These are phyloP conservation scores for Epizoanthus illoricatus DNA, from an alignment of 92 coral and sea anemone species.

Conservation along the genomic window DNA sequence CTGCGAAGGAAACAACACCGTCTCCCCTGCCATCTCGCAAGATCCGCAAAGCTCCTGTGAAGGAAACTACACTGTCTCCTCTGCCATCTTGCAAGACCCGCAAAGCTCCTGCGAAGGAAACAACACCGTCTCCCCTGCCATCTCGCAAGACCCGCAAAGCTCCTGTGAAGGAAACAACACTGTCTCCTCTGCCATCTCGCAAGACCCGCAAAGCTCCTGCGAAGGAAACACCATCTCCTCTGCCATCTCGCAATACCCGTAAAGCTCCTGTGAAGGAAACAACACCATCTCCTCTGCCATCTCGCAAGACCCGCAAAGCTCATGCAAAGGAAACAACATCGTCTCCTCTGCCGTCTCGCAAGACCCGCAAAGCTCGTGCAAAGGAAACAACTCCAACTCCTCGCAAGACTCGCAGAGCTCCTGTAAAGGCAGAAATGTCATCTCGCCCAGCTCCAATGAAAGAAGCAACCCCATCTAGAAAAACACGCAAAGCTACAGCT, in stretches of 20 bases:
- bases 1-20: not conserved
- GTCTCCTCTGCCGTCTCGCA: constrained; percentile 20
- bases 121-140: not conserved
- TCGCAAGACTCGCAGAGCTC: constrained; percentile 13
- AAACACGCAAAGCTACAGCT: constrained; percentile 3
- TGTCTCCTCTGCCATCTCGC: not conserved
- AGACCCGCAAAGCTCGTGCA: not conserved
- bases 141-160: not conserved
- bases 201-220: constrained; percentile 16
- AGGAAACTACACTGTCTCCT: not conserved
- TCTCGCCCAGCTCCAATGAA: no score
- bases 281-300: not conserved
- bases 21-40: constrained; percentile 16
- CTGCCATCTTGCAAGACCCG: not conserved
- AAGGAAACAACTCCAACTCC: not conserved
- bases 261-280: not conserved
- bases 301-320: constrained; percentile 3
- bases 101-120: constrained; percentile 22
- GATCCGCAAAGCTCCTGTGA: not conserved
- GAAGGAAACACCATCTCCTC: not conserved
- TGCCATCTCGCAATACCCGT: not conserved
- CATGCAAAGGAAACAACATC: not conserved
- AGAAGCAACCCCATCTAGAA: not conserved
- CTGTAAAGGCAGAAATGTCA: no score
- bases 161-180: not conserved